phyloP scores from a whole-genome alignment of 2,888 invertebrate genomes.

The Yponomeuta cagnagella region DNA sequence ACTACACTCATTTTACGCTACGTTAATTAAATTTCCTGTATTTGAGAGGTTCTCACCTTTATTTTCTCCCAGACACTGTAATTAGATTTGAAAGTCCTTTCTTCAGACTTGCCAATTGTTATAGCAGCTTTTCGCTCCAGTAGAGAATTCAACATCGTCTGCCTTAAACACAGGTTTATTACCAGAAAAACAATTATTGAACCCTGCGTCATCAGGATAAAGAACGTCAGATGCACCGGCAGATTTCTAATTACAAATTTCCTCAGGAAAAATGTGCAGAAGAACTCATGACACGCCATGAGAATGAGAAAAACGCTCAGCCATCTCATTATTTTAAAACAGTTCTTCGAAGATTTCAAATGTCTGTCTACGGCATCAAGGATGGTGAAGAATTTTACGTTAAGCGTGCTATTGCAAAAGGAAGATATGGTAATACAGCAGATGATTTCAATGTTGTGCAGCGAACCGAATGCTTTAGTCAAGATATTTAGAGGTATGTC shows the following conservation, averaged over 20 bases:
- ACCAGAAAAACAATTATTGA: slow-evolving; percentile 34
- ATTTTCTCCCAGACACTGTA: neutral
- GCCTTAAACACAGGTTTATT: slow-evolving; percentile 35
- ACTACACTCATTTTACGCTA: no score
- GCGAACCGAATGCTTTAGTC: slow-evolving; percentile 34
- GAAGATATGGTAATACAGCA: slow-evolving; percentile 21
- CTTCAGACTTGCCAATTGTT: neutral
- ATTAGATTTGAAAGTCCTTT: neutral
- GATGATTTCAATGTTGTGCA: slow-evolving; percentile 33
- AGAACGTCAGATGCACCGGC: slow-evolving; percentile 31
- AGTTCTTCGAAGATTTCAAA: neutral
- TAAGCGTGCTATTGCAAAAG: neutral
- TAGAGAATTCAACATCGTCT: slow-evolving; percentile 34
- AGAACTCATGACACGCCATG: slow-evolving; percentile 20
- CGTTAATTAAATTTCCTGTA: neutral
- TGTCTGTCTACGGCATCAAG: neutral
- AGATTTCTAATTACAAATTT: slow-evolving; percentile 35
- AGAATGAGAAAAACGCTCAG: neutral
- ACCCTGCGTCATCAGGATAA: slow-evolving; percentile 40
- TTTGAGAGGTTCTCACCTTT: neutral
- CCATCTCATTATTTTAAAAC: neutral
- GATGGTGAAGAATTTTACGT: neutral
- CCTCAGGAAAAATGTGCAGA: slow-evolving; percentile 28
- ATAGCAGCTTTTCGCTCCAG: slow-evolving; percentile 20
- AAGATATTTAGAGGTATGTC: slow-evolving; percentile 45